A percentile compares a stretch with the other conserved stretches of the same genome.
Conservation (phyloP, 2,797 vertebrate species). For the Chelonia mydas region DNA sequence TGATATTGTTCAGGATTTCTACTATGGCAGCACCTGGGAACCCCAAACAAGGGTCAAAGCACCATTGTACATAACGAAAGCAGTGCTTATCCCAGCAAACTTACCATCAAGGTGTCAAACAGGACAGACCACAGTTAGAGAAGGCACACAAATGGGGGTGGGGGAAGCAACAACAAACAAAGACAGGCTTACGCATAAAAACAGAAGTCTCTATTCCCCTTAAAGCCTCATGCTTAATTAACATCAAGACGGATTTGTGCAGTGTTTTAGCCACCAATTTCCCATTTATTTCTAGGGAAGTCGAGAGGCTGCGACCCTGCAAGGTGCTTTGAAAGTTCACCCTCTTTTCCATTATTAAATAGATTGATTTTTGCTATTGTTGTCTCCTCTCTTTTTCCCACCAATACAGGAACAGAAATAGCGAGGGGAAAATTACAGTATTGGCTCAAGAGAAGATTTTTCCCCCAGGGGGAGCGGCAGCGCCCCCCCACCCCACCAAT, state of each 20-base stretch:
- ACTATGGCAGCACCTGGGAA: slow-evolving; percentile 4
- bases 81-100: background rate
- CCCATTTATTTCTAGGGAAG: background rate
- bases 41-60: background rate
- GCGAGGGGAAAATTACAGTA: slow-evolving; percentile 53
- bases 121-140: background rate
- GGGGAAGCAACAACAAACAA: background rate
- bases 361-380: slow-evolving; percentile 12
- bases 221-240: background rate
- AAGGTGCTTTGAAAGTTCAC: background rate
- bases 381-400: slow-evolving; percentile 48
- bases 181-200: background rate
- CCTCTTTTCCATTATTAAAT: slow-evolving; percentile 9
- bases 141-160: background rate
- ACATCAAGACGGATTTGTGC: background rate
- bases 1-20: background rate
- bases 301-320: background rate
- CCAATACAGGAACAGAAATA: slow-evolving; percentile 53
- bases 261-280: background rate
- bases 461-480: background rate
- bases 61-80: background rate
- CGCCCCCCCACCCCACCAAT: slow-evolving; percentile 33
- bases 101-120: background rate
- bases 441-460: background rate
- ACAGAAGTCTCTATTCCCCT: background rate